Percentiles rank a stretch among this genome's conserved stretches.
Evolutionary conservation across 37 sponge, comb jelly and placozoan genomes (phyloP).

Genomic region (Eunapius fragilis): DNA sequence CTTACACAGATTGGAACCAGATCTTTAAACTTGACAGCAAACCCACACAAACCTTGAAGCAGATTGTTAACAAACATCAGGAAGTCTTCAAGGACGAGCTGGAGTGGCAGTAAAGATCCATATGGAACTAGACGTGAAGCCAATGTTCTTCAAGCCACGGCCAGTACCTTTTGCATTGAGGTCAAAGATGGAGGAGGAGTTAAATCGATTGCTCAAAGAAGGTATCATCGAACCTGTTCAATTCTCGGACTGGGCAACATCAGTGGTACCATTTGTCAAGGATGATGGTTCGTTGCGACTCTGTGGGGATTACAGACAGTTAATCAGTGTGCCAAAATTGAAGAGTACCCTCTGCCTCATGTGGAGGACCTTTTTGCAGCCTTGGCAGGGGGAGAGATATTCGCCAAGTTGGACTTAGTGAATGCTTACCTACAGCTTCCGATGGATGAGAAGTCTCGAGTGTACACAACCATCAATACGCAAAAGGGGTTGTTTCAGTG

Average conservation of each 20-base stretch:
- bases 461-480: conserved; percentile 45
- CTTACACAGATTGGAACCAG: no score
- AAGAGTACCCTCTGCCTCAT: conserved; percentile 42
- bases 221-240: conserved; percentile 31
- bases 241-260: conserved; percentile 58
- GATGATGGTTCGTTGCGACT: conserved; percentile 32
- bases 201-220: conserved; percentile 6
- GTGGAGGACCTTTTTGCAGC: conserved; percentile 29
- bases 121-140: background rate
- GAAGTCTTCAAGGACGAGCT: no score
- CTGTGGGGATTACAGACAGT: conserved; percentile 58
- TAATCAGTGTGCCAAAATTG: conserved; percentile 28
- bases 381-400: conserved; percentile 42
- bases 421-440: conserved; percentile 41
- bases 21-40: no score
- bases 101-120: no score
- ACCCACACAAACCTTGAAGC: no score
- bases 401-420: conserved; percentile 43
- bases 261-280: conserved; percentile 53
- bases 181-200: conserved; percentile 6
- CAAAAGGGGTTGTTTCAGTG: conserved; percentile 56
- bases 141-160: conserved; percentile 22
- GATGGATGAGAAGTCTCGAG: conserved; percentile 21
- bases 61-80: no score
- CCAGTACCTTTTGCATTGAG: conserved; percentile 31